Percentiles rank a stretch among this genome's conserved stretches.
These are phyloP conservation scores for Fragum sueziense DNA, from an alignment of 2,888 invertebrate species.

Conservation along the genomic window DNA sequence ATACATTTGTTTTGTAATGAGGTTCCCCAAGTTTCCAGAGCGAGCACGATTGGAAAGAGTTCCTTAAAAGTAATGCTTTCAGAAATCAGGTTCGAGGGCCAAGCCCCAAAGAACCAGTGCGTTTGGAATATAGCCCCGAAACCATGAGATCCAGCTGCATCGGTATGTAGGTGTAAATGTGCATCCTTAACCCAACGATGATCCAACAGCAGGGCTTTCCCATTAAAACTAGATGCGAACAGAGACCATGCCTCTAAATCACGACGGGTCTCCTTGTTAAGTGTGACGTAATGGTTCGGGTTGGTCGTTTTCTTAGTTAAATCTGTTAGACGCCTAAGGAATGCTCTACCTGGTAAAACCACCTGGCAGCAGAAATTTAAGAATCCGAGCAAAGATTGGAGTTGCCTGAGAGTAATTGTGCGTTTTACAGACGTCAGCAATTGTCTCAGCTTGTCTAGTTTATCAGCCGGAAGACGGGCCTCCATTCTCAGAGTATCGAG, in stretches of 20 bases:
- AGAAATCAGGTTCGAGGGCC: background rate
- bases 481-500: constrained; percentile 31
- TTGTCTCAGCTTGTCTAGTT: constrained; percentile 4
- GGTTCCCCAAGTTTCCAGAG: background rate
- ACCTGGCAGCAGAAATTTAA: constrained; percentile 36
- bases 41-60: constrained; percentile 22
- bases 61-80: background rate
- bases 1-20: background rate
- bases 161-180: background rate
- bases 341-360: constrained; percentile 29
- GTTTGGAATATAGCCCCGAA: background rate
- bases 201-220: background rate
- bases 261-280: constrained; percentile 18
- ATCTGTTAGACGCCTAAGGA: constrained; percentile 26
- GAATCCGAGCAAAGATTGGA: constrained; percentile 22
- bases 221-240: constrained; percentile 40
- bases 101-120: background rate
- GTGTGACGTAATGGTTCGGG: constrained; percentile 32
- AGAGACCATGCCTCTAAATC: constrained; percentile 36
- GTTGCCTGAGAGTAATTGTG: constrained; percentile 3
- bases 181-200: background rate
- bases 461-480: constrained; percentile 28
- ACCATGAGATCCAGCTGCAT: background rate
- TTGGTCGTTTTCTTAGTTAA: constrained; percentile 24
- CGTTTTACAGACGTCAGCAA: background rate